Conservation (phyloP, 2,888 invertebrate genomes). For the Hybos culiciformis region DNA sequence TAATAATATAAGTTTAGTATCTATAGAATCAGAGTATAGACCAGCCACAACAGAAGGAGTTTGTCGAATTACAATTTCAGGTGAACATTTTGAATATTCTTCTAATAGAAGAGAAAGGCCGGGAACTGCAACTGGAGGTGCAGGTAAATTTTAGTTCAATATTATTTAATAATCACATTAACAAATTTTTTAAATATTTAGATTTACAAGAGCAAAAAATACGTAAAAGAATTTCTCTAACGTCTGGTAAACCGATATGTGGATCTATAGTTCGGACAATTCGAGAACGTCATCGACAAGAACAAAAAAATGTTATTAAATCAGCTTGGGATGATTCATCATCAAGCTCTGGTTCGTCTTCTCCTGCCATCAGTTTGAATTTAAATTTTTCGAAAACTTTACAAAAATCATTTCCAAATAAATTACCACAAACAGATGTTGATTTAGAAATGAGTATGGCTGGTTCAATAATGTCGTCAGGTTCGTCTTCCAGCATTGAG, state of each 20-base stretch:
- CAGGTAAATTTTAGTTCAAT: too few relatives aligned
- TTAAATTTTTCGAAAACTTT: conserved; percentile 2
- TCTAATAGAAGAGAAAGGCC: not conserved
- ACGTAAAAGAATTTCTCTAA: too few relatives aligned
- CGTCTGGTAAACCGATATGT: conserved; percentile 12
- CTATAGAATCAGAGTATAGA: conserved; percentile 12
- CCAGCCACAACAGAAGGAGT: conserved; percentile 11
- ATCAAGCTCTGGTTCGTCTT: conserved; percentile 1
- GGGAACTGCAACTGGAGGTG: not conserved
- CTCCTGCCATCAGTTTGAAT: not conserved
- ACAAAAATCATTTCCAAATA: conserved; percentile 9
- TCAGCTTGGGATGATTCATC: conserved; percentile 9
- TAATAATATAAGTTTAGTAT: conserved; percentile 5
- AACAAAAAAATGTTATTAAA: not conserved
- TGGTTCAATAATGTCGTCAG: too few relatives aligned
- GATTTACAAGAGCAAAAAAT: too few relatives aligned
- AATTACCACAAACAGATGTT: conserved; percentile 11
- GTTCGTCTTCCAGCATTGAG: too few relatives aligned
- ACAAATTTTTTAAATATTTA: too few relatives aligned
- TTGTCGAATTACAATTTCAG: conserved; percentile 10
- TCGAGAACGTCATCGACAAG: too few relatives aligned
- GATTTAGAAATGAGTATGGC: conserved; percentile 11
- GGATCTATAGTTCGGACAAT: conserved; percentile 12
- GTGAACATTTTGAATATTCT: too few relatives aligned
- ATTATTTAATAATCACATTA: too few relatives aligned